phyloP scores from a whole-genome alignment of 2,113 vertebrate genomes.

The Xenopus tropicalis region UCB_Xtro_10.0 CM004445.2:145868501-145869000 shows the following conservation, averaged over 20 bases:
- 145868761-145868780: slow-evolving; percentile 12
- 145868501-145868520: not conserved
- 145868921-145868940: too few relatives aligned
- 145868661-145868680: slow-evolving; percentile 16
- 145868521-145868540: too few relatives aligned
- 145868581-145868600: not conserved
- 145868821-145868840: too few relatives aligned
- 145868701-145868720: not conserved
- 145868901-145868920: too few relatives aligned
- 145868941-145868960: too few relatives aligned
- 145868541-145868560: not conserved
- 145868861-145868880: too few relatives aligned
- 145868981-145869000: too few relatives aligned
- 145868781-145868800: too few relatives aligned
- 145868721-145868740: not conserved
- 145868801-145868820: too few relatives aligned
- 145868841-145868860: too few relatives aligned
- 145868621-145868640: slow-evolving; percentile 1
- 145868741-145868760: slow-evolving; percentile 5
- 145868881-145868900: too few relatives aligned
- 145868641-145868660: slow-evolving; percentile 14
- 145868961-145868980: too few relatives aligned
- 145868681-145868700: not conserved
- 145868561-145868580: not conserved
- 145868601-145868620: not conserved